Conservation (phyloP, 2,113 vertebrate species). For the Dipodomys stephensi region DNA sequence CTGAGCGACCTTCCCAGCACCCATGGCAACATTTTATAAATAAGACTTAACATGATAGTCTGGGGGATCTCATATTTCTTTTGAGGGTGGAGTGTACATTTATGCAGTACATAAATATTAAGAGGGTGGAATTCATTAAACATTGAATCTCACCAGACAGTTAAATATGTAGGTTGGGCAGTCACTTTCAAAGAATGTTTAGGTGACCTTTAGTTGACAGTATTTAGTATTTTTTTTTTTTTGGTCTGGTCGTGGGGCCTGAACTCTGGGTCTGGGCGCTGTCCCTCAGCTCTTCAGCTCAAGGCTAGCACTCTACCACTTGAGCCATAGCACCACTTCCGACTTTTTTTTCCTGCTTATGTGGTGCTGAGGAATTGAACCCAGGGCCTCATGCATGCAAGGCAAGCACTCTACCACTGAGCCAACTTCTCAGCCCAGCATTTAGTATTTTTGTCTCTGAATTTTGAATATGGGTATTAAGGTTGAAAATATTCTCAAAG, state of each 20-base stretch:
- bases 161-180: not conserved
- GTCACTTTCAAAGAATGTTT: constrained; percentile 38
- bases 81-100: constrained; percentile 23
- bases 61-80: constrained; percentile 9
- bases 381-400: too few relatives aligned
- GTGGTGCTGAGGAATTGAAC: too few relatives aligned
- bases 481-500: constrained; percentile 30
- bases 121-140: constrained; percentile 10
- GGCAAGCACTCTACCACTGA: too few relatives aligned
- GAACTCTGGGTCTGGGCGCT: too few relatives aligned
- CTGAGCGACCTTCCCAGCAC: too few relatives aligned
- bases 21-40: constrained; percentile 35
- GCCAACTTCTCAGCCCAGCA: not conserved
- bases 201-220: constrained; percentile 36
- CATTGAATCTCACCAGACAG: constrained; percentile 19
- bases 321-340: too few relatives aligned
- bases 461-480: constrained; percentile 43
- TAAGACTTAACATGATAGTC: not conserved
- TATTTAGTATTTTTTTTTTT: constrained; percentile 41
- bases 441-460: constrained; percentile 44
- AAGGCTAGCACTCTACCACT: too few relatives aligned
- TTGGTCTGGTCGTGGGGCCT: too few relatives aligned
- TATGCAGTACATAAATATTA: constrained; percentile 21
- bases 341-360: too few relatives aligned
- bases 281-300: too few relatives aligned